Conservation (phyloP, 2,113 vertebrate genomes). For the Acanthisitta chloris region DNA sequence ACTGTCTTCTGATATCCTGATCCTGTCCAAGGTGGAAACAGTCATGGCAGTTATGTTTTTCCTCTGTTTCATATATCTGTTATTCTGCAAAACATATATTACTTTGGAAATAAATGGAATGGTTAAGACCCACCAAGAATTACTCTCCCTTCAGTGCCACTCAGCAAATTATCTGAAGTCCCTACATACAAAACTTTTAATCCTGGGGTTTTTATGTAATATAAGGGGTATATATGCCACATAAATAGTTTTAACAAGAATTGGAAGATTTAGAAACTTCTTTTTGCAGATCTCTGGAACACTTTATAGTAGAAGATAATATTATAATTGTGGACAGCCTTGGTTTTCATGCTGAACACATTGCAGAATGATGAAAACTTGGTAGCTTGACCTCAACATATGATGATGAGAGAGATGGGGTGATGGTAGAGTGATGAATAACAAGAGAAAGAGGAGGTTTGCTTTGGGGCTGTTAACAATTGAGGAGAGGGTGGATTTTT, state of each 20-base stretch:
- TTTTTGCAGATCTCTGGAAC: background rate
- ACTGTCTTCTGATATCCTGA: background rate
- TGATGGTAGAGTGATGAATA: background rate
- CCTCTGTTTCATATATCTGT: background rate
- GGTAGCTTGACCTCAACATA: background rate
- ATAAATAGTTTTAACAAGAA: background rate
- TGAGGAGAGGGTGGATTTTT: accelerated
- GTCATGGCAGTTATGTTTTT: background rate
- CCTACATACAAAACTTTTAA: background rate
- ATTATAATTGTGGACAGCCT: background rate
- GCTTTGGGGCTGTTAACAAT: background rate
- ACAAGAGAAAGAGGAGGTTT: background rate
- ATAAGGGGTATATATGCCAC: background rate
- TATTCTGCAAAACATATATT: background rate
- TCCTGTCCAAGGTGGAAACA: background rate
- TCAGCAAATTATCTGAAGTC: background rate
- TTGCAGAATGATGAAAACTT: background rate
- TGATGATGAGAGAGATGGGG: background rate
- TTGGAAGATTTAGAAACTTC: background rate
- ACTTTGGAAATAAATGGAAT: background rate
- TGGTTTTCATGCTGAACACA: background rate
- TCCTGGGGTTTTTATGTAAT: background rate
- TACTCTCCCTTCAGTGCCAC: background rate
- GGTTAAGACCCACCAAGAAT: background rate
- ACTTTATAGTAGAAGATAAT: background rate